phyloP scores from a whole-genome alignment of 2,888 invertebrate genomes.

The Onchidella celtica region DNA sequence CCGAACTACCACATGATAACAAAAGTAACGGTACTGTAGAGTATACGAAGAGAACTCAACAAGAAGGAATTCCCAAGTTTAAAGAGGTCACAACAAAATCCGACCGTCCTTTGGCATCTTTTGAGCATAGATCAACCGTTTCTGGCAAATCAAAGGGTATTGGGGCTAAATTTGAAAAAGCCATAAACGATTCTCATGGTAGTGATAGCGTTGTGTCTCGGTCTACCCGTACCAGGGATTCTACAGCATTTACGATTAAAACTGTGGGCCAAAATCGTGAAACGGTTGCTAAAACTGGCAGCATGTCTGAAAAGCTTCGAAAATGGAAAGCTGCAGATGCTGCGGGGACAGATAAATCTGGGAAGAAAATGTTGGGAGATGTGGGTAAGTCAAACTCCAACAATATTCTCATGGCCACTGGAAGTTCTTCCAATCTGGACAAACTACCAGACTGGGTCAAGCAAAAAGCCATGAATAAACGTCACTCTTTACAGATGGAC shows the following conservation, averaged over 20 bases:
- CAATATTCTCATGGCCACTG: not conserved
- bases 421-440: not conserved
- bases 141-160: conserved; percentile 18
- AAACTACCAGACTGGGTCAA: not conserved
- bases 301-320: not conserved
- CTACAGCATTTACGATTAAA: not conserved
- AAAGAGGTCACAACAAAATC: not conserved
- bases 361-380: conserved; percentile 25
- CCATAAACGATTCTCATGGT: not conserved
- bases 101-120: not conserved
- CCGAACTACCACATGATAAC: too few species aligned
- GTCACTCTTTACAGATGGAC: conserved; percentile 31
- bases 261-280: not conserved
- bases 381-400: conserved; percentile 34
- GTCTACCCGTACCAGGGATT: not conserved
- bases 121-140: not conserved
- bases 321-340: conserved; percentile 24
- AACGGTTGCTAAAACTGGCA: not conserved
- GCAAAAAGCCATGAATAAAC: not conserved
- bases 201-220: not conserved
- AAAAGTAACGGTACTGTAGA: too few species aligned
- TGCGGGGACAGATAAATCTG: not conserved
- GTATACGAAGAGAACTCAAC: not conserved
- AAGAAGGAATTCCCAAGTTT: not conserved
- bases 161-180: conserved; percentile 21